These are phyloP conservation scores for Nylanderia fulva DNA, from an alignment of 1,140 invertebrate genomes.

Conservation along the genomic window DNA sequence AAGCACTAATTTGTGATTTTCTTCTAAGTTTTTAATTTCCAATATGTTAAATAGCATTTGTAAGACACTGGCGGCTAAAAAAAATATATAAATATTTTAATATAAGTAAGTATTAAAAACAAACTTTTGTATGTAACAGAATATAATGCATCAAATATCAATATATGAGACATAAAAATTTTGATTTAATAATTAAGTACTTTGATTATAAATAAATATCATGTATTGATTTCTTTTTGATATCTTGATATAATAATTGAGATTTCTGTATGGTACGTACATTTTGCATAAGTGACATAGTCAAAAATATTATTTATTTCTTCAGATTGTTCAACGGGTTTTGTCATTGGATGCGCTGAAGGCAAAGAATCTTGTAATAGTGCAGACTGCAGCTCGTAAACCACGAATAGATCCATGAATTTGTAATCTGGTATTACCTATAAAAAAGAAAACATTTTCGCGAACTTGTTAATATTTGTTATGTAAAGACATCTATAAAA, in stretches of 20 bases:
- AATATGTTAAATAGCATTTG: slow-evolving; percentile 92
- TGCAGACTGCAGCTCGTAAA: slow-evolving; percentile 84
- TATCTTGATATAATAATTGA: not conserved
- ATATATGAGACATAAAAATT: not conserved
- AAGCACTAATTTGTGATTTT: slow-evolving; percentile 88
- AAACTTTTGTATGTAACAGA: not conserved
- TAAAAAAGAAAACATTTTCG: not conserved
- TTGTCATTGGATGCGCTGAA: slow-evolving; percentile 77
- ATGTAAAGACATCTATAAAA: not conserved
- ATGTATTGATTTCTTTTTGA: not conserved
- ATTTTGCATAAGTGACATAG: slow-evolving; percentile 90
- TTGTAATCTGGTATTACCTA: slow-evolving; percentile 74
- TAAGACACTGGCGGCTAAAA: slow-evolving; percentile 88
- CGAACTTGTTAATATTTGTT: not conserved
- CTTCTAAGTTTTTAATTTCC: slow-evolving; percentile 75
- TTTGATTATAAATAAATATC: not conserved
- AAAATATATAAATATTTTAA: slow-evolving; percentile 13
- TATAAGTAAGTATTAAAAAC: not conserved
- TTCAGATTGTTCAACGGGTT: slow-evolving; percentile 67
- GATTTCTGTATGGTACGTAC: slow-evolving; percentile 66
- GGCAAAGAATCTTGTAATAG: slow-evolving; percentile 72
- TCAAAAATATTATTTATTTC: slow-evolving; percentile 89
- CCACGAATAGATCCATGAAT: slow-evolving; percentile 78
- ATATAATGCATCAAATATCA: not conserved
- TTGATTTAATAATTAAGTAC: not conserved